Percentiles rank a stretch among this genome's conserved stretches.
Conservation (phyloP, 2,797 vertebrate species). For the Esox lucius region DNA sequence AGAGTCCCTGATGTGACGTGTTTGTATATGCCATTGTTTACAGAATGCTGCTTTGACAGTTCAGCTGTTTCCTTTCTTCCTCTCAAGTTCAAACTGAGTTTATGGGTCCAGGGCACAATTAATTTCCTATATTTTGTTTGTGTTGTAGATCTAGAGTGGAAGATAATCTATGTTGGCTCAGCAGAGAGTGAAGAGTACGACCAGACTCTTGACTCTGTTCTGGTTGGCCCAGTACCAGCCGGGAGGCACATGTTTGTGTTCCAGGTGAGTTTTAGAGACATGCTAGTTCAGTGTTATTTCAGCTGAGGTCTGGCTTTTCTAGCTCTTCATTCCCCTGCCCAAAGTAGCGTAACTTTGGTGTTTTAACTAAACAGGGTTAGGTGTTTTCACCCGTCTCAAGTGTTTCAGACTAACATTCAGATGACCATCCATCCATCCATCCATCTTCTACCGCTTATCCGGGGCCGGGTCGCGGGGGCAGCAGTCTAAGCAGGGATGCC, state of each 20-base stretch:
- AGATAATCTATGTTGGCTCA: conserved; percentile 90
- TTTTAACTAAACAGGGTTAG: too few relatives aligned
- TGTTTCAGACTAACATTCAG: too few relatives aligned
- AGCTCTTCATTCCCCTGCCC: neutral
- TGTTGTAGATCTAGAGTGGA: conserved; percentile 86
- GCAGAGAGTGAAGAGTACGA: conserved; percentile 90
- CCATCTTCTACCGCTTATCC: too few relatives aligned
- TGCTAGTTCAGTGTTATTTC: neutral
- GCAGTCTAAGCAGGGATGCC: too few relatives aligned
- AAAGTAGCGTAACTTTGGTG: neutral
- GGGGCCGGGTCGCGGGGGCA: too few relatives aligned
- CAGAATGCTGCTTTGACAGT: neutral
- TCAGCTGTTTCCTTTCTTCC: neutral
- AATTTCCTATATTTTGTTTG: neutral
- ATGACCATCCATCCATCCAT: too few relatives aligned
- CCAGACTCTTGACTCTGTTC: conserved; percentile 86
- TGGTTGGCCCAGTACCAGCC: conserved; percentile 88
- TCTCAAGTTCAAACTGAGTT: neutral
- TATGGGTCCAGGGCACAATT: neutral
- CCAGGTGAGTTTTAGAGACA: conserved; percentile 73
- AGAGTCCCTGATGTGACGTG: too few relatives aligned
- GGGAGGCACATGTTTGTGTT: conserved; percentile 92
- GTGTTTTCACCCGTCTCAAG: too few relatives aligned
- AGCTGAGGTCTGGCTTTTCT: neutral
- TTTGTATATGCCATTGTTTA: neutral